Base-by-base conservation (phyloP, 2,113 vertebrate species). In the Bubo scandiacus region DNA sequence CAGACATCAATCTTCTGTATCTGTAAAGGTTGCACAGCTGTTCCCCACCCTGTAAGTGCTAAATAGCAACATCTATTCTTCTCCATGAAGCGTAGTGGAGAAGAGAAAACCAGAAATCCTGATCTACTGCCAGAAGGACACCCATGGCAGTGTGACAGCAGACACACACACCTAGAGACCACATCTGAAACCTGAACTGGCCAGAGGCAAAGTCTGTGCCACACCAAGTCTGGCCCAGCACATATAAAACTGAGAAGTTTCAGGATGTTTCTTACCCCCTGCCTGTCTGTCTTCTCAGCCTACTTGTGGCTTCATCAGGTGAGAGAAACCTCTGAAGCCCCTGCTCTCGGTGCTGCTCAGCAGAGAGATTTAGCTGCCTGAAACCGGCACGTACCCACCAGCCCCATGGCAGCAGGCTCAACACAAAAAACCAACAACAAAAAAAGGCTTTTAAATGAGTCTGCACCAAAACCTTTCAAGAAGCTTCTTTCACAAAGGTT, bases 401-500 rank as follows among this genome's bases (percentile, higher is more conserved):
- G 17, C 4, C 15, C 59, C 71, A 16, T 27, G 61, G 70, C 17
- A 78, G 36, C 12, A 78, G 36, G 17, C 22, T 84, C 36, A 86
- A 80, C 21, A 70, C 45, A 79, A 83, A 51, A 6, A 36, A 36
- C 7, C 36, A 11, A 63, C 5, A 12, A 57, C 4, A 40, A 45
- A 59, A 22, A 51, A 45, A 54, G 9, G 16, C 45, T 68, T 90
- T 88, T 72, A 91, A 89, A 79, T 58, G 17, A 85, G 27, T 86
- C 66, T 81, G 59, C 65, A 90, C 23, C 52, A 67, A 70, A 96
- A 81, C 43, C 36, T 79, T 89, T 92, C n/a, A 81, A 91, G 75
- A 51, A 70, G 26, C 51, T 91, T 57, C 20, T 90, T 90, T 90
- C 59, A 22, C 42, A 23, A 94, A 81, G 71, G 51, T 17, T 47